Base-by-base conservation (phyloP, 1,140 invertebrate genomes). In the Euborellia annulipes region DNA sequence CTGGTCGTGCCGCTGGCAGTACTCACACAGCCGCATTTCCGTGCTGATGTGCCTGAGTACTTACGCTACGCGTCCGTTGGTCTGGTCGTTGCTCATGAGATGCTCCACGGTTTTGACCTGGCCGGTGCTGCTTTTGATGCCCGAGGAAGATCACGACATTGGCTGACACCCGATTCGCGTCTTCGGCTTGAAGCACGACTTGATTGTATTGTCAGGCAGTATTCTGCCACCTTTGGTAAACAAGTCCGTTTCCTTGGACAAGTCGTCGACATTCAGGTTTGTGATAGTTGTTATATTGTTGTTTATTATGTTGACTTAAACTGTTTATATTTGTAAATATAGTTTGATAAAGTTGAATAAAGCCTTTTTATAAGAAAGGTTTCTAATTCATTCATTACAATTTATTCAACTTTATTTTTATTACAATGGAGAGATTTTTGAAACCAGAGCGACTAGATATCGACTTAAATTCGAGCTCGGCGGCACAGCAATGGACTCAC, bases 1-100 rank as follows among this genome's bases (percentile, higher is more conserved):
- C 75, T 79, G 43, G 67, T 65, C n/a, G 64, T 82, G 50, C 77
- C 79, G 2, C 62, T 79, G 40, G 78, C 76, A 4, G 72, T 82
- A 52, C 63, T 82, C 41, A 72, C 72, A 27, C 72, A 73, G 52
- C 78, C 80, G 1, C 65, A 69, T 52, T 69, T 68, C 27, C 59
- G 60, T 50, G 55, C 61, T n/a, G 60, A 62, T 41, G 62, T 65
- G 14, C 66, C 65, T 3, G 53, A 59, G 30, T 72, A 69, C 36
- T 55, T 69, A 7, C 54, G 61, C 11, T 63, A 70, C 48, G 62
- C 65, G 1, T 70, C 68, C 0, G 52, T 71, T 3, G 70, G 69
- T 13, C 60, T 67, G n/a, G 62, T 71, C 13, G 60, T 72, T 14
- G 63, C 63, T 4, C 69, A 72, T 50, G 69, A 71, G 52, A 65